Evolutionary conservation across 2,113 vertebrate genomes (phyloP), one percentile per base, ranked within the genome.

Genomic region (Meles meles): DNA sequence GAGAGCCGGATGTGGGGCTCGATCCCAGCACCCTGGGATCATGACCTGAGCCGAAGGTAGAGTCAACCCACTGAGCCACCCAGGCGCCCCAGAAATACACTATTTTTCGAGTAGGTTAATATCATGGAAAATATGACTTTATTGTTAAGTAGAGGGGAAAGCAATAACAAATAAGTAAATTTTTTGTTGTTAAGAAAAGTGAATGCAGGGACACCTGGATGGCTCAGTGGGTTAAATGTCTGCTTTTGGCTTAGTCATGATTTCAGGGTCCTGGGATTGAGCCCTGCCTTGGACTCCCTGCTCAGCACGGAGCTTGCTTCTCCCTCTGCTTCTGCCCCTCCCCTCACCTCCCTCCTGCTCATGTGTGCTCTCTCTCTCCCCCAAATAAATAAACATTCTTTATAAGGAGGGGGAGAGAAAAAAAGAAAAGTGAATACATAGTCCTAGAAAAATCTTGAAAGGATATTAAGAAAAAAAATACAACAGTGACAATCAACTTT

Each of bases 41-140:
- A n/a, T n/a, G n/a, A n/a, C n/a, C n/a, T n/a, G n/a, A n/a, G n/a
- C n/a, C n/a, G n/a, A n/a, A n/a, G n/a, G n/a, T n/a, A n/a, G n/a
- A n/a, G n/a, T n/a, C n/a, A n/a, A n/a, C n/a, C n/a, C n/a, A n/a
- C n/a, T n/a, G n/a, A n/a, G n/a, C n/a, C n/a, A n/a, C n/a, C n/a
- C n/a, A n/a, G n/a, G n/a, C n/a, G n/a, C n/a, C n/a, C n/a, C n/a
- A 67, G 42, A 74, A 82, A 93, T 11, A 91, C n/a, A 67, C 25
- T 82, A 27, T 92, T 89, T 97, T 84, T 47, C 83, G 91, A 74
- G 61, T 69, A 93, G 31, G 59, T 86, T 95, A 84, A 82, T 69
- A 67, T 8, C 29, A 76, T 57, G 79, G 59, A 47, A 92, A 96
- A 55, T 71, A 81, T 42, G 7, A 93, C 5, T 89, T 80, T 93